Percentiles rank a stretch among this genome's conserved stretches.
Conservation (phyloP, 2,113 vertebrate genomes). For the Ondatra zibethicus region DNA sequence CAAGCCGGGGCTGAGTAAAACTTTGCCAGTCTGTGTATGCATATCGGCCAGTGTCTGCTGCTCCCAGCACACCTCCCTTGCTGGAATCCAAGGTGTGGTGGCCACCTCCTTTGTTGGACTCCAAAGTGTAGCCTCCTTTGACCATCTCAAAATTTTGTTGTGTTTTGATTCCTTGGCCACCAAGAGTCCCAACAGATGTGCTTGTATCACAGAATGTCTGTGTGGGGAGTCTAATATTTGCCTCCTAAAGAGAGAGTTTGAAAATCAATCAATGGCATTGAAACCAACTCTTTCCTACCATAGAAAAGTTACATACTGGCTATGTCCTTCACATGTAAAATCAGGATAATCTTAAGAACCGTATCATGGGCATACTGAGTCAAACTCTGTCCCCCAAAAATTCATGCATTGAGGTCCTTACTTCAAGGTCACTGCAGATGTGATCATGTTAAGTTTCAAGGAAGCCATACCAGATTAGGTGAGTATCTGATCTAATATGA, state of each 20-base stretch:
- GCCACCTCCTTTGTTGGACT: conserved; percentile 82
- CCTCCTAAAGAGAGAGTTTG: conserved; percentile 82
- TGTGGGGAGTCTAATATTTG: conserved; percentile 87
- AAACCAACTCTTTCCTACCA: not conserved
- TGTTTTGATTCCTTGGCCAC: conserved; percentile 85
- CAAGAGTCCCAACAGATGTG: conserved; percentile 65
- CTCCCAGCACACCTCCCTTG: conserved; percentile 76
- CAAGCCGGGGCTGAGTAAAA: conserved; percentile 88
- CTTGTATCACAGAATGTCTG: conserved; percentile 80
- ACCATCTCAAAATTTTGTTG: conserved; percentile 85
- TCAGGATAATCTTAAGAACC: not conserved
- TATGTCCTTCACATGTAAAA: not conserved
- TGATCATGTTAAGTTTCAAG: not conserved
- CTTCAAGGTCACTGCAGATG: not conserved
- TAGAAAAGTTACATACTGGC: not conserved
- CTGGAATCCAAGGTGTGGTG: conserved; percentile 85
- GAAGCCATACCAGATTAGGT: not conserved
- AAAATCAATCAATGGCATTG: not conserved
- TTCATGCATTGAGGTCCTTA: not conserved
- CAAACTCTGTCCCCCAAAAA: not conserved
- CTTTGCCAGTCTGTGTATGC: conserved; percentile 89
- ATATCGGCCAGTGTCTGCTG: conserved; percentile 83
- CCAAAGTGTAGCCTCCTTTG: conserved; percentile 84
- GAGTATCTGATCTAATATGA: not conserved
- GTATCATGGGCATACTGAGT: no score